Base-by-base conservation (phyloP, 2,113 vertebrate genomes). In the Serilophus lunatus region DNA sequence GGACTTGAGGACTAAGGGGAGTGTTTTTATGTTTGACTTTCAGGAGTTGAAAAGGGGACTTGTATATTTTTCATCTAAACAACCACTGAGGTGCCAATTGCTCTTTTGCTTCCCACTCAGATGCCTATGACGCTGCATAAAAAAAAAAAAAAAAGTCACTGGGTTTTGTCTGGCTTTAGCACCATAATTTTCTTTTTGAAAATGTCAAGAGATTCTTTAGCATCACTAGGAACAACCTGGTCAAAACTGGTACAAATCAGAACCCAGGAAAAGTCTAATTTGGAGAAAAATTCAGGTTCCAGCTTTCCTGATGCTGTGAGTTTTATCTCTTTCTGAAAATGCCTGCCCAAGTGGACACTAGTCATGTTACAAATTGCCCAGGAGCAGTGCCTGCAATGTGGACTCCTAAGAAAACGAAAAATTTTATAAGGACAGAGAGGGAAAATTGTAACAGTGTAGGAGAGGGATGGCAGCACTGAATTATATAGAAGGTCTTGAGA, bases 151-250 rank as follows among this genome's bases (percentile, higher is more conserved):
- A 61, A 81, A 83, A 81, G 35, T 86, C 23, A 33, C 15, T 59
- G 9, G n/a, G 13, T 42, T 70, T 88, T 87, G 20, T 86, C 51
- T 87, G 60, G 56, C 64, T 87, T 81, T 35, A 89, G 50, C 51
- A 49, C 31, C 69, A 18, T 72, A 53, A 76, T 76, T 82, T 85
- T 94, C 50, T 24, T 68, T 85, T 93, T 57, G 25, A 87, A 91
- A 95, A 91, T 90, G 74, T 91, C 74, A 87, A 65, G 57, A 87
- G 31, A 61, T 92, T 84, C 28, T 92, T 89, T 45, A 89, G 42
- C 18, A 82, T 68, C 63, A 45, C 29, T 50, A 68, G 54, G 63
- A 87, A 57, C 53, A 85, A 72, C n/a, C 40, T 79, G 71, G 45
- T 86, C 69, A 86, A 88, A 91, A 49, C 20, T 3, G 3, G 18